Evolutionary conservation across 2,797 vertebrate species (phyloP).

Genomic region (Oreochromis mossambicus): DNA sequence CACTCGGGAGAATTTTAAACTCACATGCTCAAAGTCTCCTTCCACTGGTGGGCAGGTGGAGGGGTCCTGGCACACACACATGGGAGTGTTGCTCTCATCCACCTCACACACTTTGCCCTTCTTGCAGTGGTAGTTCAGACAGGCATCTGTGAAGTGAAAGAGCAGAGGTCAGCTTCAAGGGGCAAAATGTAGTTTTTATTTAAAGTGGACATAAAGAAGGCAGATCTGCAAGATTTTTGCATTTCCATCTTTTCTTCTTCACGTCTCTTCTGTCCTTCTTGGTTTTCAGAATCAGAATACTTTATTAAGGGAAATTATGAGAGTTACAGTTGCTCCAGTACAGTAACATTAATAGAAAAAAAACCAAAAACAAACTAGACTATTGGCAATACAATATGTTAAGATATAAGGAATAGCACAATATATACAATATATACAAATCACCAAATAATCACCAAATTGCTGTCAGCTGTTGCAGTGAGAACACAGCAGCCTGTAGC

Average conservation of each 20-base stretch:
- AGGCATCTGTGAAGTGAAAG: slow-evolving; percentile 79
- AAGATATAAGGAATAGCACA: not conserved
- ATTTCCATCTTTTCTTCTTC: not conserved
- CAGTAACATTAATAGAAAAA: not conserved
- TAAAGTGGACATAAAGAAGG: not conserved
- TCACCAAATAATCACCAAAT: not conserved
- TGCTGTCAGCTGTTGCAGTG: not conserved
- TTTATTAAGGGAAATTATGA: not conserved
- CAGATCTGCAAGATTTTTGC: not conserved
- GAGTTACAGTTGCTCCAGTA: not conserved
- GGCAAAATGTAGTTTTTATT: not conserved
- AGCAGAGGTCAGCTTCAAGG: not conserved
- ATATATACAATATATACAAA: not conserved
- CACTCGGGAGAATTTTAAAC: not conserved
- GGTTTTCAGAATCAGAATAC: not conserved
- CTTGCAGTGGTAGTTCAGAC: slow-evolving; percentile 96
- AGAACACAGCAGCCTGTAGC: not conserved
- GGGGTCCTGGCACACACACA: slow-evolving; percentile 98
- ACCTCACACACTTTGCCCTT: slow-evolving; percentile 97
- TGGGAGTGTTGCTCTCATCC: slow-evolving; percentile 90
- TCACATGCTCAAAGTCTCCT: slow-evolving; percentile 91
- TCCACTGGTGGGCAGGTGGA: slow-evolving; percentile 83
- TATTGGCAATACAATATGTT: not conserved
- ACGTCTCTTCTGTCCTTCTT: not conserved
- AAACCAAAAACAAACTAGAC: not conserved